These are phyloP conservation scores for Pristionchus japonicus DNA, from an alignment of 2,888 invertebrate genomes.

Conservation along the genomic window DNA sequence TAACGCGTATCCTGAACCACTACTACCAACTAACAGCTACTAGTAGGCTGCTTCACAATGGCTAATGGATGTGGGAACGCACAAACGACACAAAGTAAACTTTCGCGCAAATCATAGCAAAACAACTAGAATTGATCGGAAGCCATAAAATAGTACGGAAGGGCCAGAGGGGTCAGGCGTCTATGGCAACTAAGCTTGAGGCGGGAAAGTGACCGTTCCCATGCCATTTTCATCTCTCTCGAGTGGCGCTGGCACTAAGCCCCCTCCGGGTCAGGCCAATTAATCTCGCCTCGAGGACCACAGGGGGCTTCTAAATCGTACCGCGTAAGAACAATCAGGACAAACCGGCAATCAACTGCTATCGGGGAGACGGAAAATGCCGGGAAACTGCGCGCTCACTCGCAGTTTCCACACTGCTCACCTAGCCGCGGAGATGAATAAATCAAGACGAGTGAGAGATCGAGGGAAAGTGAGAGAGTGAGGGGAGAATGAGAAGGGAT, in stretches of 20 bases:
- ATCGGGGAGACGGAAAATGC: background rate
- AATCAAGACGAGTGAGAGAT: background rate
- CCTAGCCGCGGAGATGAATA: background rate
- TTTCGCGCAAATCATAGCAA: background rate
- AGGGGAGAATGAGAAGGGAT: background rate
- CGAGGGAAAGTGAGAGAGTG: slow-evolving; percentile 11
- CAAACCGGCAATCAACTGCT: background rate
- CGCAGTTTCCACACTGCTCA: background rate
- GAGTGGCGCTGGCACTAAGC: background rate
- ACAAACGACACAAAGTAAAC: background rate
- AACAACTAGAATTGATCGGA: background rate
- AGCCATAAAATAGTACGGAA: background rate
- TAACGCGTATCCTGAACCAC: background rate
- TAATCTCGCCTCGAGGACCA: background rate
- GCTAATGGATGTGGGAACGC: background rate
- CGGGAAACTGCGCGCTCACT: background rate
- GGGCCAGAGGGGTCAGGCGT: background rate
- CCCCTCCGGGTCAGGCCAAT: background rate
- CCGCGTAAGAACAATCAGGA: background rate
- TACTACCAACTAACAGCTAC: background rate
- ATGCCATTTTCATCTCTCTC: background rate
- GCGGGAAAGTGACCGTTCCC: background rate
- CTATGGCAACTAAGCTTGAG: background rate
- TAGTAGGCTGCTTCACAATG: background rate
- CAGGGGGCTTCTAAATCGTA: background rate